A percentile compares a stretch with the other conserved stretches of the same genome.
These are phyloP conservation scores for Apodemia mormo DNA, from an alignment of 2,888 invertebrate genomes.

Conservation along the genomic window DNA sequence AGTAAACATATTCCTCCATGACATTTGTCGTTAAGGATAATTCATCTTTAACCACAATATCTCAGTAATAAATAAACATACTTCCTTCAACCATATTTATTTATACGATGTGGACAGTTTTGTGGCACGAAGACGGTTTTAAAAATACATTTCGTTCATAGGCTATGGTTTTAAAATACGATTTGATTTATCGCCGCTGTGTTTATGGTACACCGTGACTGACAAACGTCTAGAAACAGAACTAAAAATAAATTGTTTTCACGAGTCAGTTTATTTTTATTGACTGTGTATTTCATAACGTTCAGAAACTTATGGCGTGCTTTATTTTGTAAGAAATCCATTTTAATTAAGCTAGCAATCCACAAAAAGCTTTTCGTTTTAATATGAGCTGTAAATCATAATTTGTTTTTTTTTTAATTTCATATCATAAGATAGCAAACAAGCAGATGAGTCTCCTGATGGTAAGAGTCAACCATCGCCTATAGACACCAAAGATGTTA, in stretches of 20 bases:
- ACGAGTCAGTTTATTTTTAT: conserved; percentile 10
- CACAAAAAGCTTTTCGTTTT: too few relatives aligned
- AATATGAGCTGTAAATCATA: too few relatives aligned
- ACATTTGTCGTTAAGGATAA: neutral
- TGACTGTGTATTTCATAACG: conserved; percentile 7
- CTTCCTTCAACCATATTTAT: neutral
- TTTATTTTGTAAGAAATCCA: neutral
- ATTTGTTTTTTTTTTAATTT: too few relatives aligned
- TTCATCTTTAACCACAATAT: neutral
- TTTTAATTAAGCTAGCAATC: too few relatives aligned
- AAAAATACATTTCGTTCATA: neutral
- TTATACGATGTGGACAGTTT: neutral
- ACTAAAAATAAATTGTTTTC: conserved; percentile 13
- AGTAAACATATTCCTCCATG: too few relatives aligned
- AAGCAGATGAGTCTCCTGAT: too few relatives aligned
- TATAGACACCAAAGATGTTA: too few relatives aligned
- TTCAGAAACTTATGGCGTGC: conserved; percentile 2
- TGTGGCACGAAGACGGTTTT: neutral
- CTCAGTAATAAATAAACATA: neutral
- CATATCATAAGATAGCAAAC: too few relatives aligned
- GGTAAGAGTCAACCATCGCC: too few relatives aligned
- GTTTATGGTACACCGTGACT: conserved; percentile 14
- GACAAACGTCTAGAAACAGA: conserved; percentile 13
- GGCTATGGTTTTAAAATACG: conserved; percentile 7
- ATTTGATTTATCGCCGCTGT: neutral